Conservation (phyloP, 2,113 vertebrate genomes). For the Melanerpes aurifrons region DNA sequence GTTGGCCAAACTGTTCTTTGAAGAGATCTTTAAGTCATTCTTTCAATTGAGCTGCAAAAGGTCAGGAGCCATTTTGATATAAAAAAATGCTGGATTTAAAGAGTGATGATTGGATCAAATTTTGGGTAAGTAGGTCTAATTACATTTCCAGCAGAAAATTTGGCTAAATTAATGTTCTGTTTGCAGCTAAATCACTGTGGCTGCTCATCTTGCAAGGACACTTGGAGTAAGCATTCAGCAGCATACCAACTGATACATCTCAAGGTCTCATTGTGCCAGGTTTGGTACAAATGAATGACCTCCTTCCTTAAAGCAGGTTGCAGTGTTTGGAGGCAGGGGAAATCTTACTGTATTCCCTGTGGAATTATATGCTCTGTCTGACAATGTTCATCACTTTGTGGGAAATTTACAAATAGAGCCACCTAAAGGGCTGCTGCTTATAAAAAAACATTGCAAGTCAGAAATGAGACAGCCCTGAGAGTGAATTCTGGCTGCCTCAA, state of each 20-base stretch:
- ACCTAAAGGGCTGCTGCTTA: background rate
- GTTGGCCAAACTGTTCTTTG: background rate
- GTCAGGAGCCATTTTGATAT: background rate
- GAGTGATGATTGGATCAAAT: background rate
- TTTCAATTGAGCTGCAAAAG: background rate
- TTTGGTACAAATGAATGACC: background rate
- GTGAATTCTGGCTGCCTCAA: background rate
- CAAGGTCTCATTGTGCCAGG: background rate
- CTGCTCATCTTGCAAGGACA: background rate
- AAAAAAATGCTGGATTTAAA: background rate
- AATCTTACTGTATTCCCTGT: background rate
- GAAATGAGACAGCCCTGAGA: background rate
- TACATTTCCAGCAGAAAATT: background rate
- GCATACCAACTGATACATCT: rapidly evolving
- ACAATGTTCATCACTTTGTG: background rate
- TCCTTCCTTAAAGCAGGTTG: background rate
- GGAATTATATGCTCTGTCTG: background rate
- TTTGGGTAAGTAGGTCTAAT: background rate
- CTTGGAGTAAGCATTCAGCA: background rate
- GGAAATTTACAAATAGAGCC: background rate
- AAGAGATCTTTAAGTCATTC: background rate
- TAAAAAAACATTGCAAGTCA: background rate
- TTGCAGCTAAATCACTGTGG: background rate
- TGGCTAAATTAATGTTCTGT: background rate
- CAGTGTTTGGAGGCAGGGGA: background rate